Conservation (phyloP, 2,113 vertebrate species). For the Stigmatopora nigra region DNA sequence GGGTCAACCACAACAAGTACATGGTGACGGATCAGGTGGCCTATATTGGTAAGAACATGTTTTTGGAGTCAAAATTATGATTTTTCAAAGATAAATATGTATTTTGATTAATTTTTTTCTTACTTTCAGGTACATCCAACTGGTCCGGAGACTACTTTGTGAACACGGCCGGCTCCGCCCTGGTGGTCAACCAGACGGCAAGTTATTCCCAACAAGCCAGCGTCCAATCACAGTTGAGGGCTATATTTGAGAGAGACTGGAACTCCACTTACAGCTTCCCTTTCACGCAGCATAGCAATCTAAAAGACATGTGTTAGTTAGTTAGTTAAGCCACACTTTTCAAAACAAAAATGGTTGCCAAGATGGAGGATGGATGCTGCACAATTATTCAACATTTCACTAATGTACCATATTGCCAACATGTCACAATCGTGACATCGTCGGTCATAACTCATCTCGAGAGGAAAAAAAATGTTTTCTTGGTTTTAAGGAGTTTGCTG, state of each 20-base stretch:
- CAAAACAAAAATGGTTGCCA: background rate
- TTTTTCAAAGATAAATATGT: too few species aligned
- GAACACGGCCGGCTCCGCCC: slow-evolving; percentile 73
- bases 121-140: slow-evolving; percentile 79
- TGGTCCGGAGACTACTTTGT: slow-evolving; percentile 86
- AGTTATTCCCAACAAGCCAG: slow-evolving; percentile 18
- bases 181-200: slow-evolving; percentile 74
- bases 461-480: slow-evolving; percentile 17
- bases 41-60: slow-evolving; percentile 73
- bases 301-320: slow-evolving; percentile 40
- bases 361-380: background rate
- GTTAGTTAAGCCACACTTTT: slow-evolving; percentile 23
- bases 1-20: slow-evolving; percentile 90
- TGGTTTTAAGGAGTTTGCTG: slow-evolving; percentile 14
- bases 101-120: background rate
- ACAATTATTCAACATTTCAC: background rate
- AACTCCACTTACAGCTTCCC: slow-evolving; percentile 73
- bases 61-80: too few species aligned
- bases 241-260: slow-evolving; percentile 81
- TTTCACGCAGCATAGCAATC: slow-evolving; percentile 43
- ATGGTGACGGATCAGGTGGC: slow-evolving; percentile 82
- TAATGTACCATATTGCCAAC: background rate
- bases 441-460: slow-evolving; percentile 35
- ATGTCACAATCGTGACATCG: background rate
- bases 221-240: slow-evolving; percentile 71